Evolutionary conservation across 2,888 invertebrate species (phyloP).

Genomic region (Nephrocerus scutellatus): DNA sequence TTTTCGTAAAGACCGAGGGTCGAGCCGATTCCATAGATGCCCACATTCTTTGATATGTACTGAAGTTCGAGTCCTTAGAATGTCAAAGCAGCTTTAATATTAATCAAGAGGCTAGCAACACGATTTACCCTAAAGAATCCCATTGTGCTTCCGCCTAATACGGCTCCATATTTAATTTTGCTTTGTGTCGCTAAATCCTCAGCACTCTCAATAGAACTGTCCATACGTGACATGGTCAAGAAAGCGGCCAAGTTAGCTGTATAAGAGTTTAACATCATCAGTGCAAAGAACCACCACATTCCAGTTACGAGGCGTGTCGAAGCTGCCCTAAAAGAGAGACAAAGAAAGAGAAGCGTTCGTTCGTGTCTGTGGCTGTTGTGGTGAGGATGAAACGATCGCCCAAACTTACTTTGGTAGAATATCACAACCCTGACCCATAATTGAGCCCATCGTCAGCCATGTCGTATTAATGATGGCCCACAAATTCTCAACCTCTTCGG

Average conservation of each 20-base stretch:
- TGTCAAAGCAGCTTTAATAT: neutral
- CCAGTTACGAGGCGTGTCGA: conserved; percentile 84
- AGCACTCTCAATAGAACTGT: conserved; percentile 72
- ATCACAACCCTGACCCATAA: conserved; percentile 91
- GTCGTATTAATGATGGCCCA: conserved; percentile 81
- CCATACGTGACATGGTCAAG: conserved; percentile 71
- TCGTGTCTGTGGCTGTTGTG: too few relatives aligned
- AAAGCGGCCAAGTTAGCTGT: conserved; percentile 94
- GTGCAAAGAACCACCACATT: conserved; percentile 90
- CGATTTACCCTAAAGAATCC: conserved; percentile 75
- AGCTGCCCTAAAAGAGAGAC: conserved; percentile 64
- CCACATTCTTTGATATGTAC: conserved; percentile 89
- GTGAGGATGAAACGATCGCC: too few relatives aligned
- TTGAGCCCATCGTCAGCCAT: conserved; percentile 87
- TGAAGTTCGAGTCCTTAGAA: conserved; percentile 74
- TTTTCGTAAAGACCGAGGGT: conserved; percentile 74
- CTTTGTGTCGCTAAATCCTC: conserved; percentile 89
- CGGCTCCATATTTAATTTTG: conserved; percentile 93
- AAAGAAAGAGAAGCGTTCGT: too few relatives aligned
- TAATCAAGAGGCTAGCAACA: neutral
- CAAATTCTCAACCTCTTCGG: conserved; percentile 80
- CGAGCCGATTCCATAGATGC: conserved; percentile 78
- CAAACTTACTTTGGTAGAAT: conserved; percentile 74
- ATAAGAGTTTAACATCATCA: conserved; percentile 87
- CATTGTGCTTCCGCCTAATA: conserved; percentile 81